These are phyloP conservation scores for Peromyscus aztecus DNA, from an alignment of 2,797 vertebrate genomes.

Conservation along the genomic window DNA sequence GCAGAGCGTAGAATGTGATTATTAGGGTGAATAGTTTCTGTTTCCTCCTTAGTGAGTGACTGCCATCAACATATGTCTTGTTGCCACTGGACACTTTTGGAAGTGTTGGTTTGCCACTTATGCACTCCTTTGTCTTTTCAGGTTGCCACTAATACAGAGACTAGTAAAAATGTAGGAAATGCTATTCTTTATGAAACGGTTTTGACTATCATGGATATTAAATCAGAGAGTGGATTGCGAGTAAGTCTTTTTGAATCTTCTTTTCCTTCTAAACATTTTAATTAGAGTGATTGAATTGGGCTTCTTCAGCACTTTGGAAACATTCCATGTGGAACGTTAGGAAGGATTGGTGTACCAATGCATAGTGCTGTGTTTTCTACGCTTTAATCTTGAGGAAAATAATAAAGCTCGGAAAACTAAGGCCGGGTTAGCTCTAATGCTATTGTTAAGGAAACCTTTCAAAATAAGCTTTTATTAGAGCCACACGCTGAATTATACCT, in stretches of 20 bases:
- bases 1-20: background rate
- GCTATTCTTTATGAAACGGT: conserved; percentile 99
- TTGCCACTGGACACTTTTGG: background rate
- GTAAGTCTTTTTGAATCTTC: conserved; percentile 89
- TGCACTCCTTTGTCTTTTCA: conserved; percentile 82
- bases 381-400: conserved; percentile 38
- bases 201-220: conserved; percentile 99
- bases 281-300: conserved; percentile 43
- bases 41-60: conserved; percentile 6
- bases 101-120: conserved; percentile 48
- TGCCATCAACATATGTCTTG: background rate
- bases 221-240: conserved; percentile 98
- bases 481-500: conserved; percentile 11
- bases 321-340: conserved; percentile 47
- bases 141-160: conserved; percentile 99
- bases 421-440: background rate
- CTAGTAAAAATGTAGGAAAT: conserved; percentile 99
- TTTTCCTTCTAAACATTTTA: conserved; percentile 36
- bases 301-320: conserved; percentile 51
- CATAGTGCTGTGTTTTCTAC: background rate
- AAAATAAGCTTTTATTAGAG: conserved; percentile 6
- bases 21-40: background rate
- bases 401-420: conserved; percentile 12
- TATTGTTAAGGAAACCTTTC: conserved; percentile 15
- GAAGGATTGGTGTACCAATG: conserved; percentile 14